phyloP scores from a whole-genome alignment of 1,140 invertebrate species.

The Heterodera schachtii region DNA sequence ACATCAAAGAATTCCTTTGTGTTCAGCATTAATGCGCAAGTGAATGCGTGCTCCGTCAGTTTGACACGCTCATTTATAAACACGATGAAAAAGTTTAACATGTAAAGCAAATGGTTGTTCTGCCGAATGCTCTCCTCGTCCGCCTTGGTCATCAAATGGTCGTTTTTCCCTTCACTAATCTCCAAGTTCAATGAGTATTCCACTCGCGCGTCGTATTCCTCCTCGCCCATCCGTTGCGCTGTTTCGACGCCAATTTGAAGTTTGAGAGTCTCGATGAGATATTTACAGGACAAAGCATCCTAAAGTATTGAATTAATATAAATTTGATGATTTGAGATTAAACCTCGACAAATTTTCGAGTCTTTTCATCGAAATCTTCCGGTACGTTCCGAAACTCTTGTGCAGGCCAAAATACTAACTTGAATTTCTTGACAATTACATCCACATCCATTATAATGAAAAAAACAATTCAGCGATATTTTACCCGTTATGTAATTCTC shows the following conservation, averaged over 20 bases:
- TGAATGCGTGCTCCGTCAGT: constrained; percentile 8
- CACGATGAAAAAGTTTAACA: constrained; percentile 33
- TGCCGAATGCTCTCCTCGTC: not conserved
- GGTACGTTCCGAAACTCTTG: constrained; percentile 26
- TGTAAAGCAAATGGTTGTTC: constrained; percentile 10
- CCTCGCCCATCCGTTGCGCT: constrained; percentile 34
- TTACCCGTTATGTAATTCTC: no score
- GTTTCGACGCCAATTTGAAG: constrained; percentile 19
- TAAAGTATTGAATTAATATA: constrained; percentile 12
- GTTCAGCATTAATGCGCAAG: constrained; percentile 23
- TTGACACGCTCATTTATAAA: constrained; percentile 25
- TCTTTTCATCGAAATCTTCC: constrained; percentile 27
- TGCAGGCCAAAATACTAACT: constrained; percentile 38
- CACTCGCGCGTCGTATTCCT: constrained; percentile 36
- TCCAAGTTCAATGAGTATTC: constrained; percentile 31
- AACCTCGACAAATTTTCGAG: constrained; percentile 35
- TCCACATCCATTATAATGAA: constrained; percentile 11
- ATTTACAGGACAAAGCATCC: constrained; percentile 27
- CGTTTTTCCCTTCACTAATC: constrained; percentile 5
- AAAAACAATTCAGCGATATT: no score
- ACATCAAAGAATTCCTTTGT: constrained; percentile 36
- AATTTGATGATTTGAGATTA: not conserved
- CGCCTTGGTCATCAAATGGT: constrained; percentile 17
- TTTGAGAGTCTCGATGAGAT: constrained; percentile 17
- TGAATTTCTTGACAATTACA: constrained; percentile 32